Evolutionary conservation across 2,113 vertebrate species (phyloP).

Genomic region (Zapus hudsonius): DNA sequence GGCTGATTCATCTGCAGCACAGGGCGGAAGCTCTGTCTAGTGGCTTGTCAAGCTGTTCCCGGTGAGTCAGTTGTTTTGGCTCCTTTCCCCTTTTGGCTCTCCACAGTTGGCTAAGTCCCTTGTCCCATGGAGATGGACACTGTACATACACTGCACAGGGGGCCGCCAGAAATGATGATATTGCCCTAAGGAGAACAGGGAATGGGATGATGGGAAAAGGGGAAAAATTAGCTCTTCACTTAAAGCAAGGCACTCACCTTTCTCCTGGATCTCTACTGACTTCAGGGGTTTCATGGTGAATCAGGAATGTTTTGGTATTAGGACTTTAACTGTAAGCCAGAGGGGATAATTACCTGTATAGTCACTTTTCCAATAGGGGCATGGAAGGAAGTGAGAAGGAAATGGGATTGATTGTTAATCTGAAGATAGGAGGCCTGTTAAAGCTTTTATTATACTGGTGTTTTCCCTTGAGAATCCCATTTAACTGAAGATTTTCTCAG

Average conservation of each 20-base stretch:
- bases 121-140: slow-evolving; percentile 5
- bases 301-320: background rate
- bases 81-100: slow-evolving; percentile 43
- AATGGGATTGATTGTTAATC: slow-evolving; percentile 61
- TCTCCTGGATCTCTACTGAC: background rate
- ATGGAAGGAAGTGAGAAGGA: slow-evolving; percentile 28
- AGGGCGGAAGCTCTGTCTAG: slow-evolving; percentile 72
- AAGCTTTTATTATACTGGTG: slow-evolving; percentile 19
- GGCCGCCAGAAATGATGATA: slow-evolving; percentile 34
- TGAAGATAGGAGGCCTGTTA: slow-evolving; percentile 9
- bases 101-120: slow-evolving; percentile 50
- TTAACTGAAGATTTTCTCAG: slow-evolving; percentile 57
- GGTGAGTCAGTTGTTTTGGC: slow-evolving; percentile 76
- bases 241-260: slow-evolving; percentile 15
- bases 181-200: background rate
- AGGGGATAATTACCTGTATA: slow-evolving; percentile 37
- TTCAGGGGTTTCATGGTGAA: slow-evolving; percentile 23
- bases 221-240: background rate
- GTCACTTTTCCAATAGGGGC: background rate
- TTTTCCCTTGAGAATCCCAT: slow-evolving; percentile 50
- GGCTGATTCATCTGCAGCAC: slow-evolving; percentile 74
- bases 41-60: slow-evolving; percentile 75
- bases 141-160: background rate
- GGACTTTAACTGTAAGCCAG: slow-evolving; percentile 4
- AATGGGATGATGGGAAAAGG: slow-evolving; percentile 20